Conservation (phyloP, 2,113 vertebrate genomes). For the Suncus etruscus region DNA sequence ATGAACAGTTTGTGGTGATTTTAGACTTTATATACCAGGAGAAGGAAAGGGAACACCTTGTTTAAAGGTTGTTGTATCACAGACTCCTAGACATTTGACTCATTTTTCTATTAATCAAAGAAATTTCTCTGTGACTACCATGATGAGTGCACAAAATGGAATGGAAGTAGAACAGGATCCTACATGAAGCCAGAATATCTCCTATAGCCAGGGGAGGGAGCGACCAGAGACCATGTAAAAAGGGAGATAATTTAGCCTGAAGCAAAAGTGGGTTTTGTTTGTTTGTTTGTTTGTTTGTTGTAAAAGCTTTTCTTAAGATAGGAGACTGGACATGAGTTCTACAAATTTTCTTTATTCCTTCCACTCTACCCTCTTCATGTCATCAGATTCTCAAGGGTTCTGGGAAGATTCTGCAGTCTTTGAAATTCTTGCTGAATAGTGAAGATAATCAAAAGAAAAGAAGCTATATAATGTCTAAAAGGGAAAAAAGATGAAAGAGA, state of each 20-base stretch:
- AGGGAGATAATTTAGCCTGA: neutral
- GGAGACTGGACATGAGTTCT: neutral
- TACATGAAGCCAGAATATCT: neutral
- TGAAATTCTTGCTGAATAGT: neutral
- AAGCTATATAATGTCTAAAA: neutral
- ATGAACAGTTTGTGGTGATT: no score
- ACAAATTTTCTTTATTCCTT: neutral
- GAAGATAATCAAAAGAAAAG: neutral
- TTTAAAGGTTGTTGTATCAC: neutral
- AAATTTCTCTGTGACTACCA: neutral
- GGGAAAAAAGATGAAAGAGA: no score
- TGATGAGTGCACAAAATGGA: neutral
- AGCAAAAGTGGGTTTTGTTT: neutral
- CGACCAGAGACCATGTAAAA: neutral
- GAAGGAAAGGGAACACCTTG: neutral
- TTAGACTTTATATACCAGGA: neutral
- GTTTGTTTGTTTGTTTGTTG: no score
- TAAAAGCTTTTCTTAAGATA: conserved; percentile 4
- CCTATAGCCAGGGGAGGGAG: neutral
- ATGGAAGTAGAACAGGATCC: neutral
- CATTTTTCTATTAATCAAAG: neutral
- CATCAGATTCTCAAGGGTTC: neutral
- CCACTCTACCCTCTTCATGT: neutral
- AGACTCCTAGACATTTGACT: neutral
- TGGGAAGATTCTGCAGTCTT: neutral